Evolutionary conservation across 2,888 invertebrate genomes (phyloP).

Genomic region (Scaptomyza caliginosa): DNA sequence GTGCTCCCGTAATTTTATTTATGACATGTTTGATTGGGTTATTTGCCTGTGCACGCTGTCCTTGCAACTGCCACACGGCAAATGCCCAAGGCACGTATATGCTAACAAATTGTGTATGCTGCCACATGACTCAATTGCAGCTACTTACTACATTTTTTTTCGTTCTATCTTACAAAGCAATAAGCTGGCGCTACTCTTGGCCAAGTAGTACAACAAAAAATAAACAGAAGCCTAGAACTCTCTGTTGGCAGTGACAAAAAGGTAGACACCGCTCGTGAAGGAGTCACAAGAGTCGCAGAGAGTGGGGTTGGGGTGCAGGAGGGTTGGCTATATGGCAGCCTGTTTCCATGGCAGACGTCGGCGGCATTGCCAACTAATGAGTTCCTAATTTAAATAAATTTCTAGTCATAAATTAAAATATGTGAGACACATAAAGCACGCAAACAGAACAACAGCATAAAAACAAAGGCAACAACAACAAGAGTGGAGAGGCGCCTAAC

Average conservation of each 20-base stretch:
- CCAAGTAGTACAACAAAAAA: slow-evolving; percentile 37
- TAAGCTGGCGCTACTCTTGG: slow-evolving; percentile 54
- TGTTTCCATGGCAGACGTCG: slow-evolving; percentile 19
- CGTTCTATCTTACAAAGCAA: slow-evolving; percentile 68
- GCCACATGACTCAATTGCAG: slow-evolving; percentile 75
- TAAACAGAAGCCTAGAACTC: neutral
- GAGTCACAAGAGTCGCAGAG: neutral
- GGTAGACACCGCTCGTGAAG: neutral
- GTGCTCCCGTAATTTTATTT: slow-evolving; percentile 69
- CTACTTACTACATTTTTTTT: slow-evolving; percentile 67
- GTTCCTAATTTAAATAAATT: slow-evolving; percentile 80
- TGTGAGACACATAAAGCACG: slow-evolving; percentile 66
- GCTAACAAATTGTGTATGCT: slow-evolving; percentile 54
- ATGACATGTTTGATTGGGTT: slow-evolving; percentile 76
- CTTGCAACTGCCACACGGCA: slow-evolving; percentile 30
- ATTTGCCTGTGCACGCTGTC: too few relatives aligned
- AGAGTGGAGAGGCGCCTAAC: slow-evolving; percentile 10
- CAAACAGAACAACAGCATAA: slow-evolving; percentile 2
- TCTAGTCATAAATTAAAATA: slow-evolving; percentile 76
- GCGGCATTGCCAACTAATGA: slow-evolving; percentile 71
- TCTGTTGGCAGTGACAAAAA: slow-evolving; percentile 5
- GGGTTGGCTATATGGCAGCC: slow-evolving; percentile 3
- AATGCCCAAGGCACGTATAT: slow-evolving; percentile 44
- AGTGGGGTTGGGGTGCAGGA: neutral
- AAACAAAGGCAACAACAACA: slow-evolving; percentile 15